These are phyloP conservation scores for Cyanoliseus patagonus DNA, from an alignment of 2,113 vertebrate species.

Conservation along the genomic window DNA sequence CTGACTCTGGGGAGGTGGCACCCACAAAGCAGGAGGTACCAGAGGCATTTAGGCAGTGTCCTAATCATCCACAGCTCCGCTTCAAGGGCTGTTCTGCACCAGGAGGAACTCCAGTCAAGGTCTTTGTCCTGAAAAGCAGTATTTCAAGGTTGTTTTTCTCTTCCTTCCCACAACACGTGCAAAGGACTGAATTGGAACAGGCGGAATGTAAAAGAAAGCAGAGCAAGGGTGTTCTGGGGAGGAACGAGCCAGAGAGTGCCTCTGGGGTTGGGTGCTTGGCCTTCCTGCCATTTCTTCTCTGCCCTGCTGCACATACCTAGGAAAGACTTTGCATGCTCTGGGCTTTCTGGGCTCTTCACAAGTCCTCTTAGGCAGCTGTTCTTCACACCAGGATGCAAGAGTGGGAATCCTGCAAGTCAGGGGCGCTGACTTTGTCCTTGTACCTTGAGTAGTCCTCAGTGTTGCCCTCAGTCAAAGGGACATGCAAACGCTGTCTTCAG, in stretches of 20 bases:
- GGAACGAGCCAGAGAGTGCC: neutral
- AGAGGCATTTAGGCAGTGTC: neutral
- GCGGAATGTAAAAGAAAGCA: neutral
- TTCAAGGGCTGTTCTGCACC: neutral
- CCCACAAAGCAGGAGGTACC: neutral
- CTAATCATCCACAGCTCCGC: neutral
- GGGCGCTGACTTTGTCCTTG: neutral
- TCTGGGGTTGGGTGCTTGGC: neutral
- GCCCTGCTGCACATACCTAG: neutral
- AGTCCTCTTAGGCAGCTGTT: neutral
- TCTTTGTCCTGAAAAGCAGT: neutral
- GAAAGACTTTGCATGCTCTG: neutral
- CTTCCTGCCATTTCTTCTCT: neutral
- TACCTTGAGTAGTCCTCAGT: neutral
- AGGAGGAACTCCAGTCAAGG: neutral
- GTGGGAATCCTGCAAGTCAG: neutral
- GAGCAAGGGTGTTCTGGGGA: neutral
- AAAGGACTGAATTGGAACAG: neutral
- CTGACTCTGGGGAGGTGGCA: neutral
- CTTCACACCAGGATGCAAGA: neutral
- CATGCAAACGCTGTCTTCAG: rapidly evolving
- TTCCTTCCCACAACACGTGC: neutral
- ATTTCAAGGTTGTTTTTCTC: neutral
- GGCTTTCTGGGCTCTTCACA: neutral
- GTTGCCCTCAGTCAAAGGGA: neutral